A percentile compares a stretch with the other conserved stretches of the same genome.
Evolutionary conservation across 2,797 vertebrate genomes (phyloP).

Genomic region (Fistularia tabacaria): DNA sequence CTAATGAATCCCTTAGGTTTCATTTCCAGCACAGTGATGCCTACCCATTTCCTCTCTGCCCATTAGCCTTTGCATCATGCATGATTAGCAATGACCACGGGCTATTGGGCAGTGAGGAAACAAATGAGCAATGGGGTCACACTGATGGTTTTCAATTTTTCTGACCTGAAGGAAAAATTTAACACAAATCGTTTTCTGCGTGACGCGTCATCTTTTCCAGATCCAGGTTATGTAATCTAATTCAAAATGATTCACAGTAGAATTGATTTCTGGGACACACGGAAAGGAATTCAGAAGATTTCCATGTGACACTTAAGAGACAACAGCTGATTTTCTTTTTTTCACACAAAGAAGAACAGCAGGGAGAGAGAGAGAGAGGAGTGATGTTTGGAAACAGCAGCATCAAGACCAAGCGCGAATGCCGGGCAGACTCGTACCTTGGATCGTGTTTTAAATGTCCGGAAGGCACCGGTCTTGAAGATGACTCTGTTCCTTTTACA

Average conservation of each 20-base stretch:
- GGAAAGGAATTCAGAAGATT: not conserved
- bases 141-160: conserved; percentile 32
- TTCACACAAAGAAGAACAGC: too few species aligned
- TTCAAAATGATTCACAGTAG: conserved; percentile 4
- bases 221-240: conserved; percentile 17
- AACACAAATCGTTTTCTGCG: conserved; percentile 28
- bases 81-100: conserved; percentile 49
- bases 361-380: not conserved
- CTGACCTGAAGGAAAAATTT: conserved; percentile 40
- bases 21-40: conserved; percentile 34
- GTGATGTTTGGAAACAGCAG: not conserved
- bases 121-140: conserved; percentile 24
- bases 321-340: too few species aligned
- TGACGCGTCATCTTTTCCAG: conserved; percentile 16
- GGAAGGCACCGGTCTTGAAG: conserved; percentile 91
- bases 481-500: conserved; percentile 94
- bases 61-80: conserved; percentile 46
- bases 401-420: not conserved
- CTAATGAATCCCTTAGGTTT: conserved; percentile 32
- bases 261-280: conserved; percentile 5
- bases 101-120: conserved; percentile 26
- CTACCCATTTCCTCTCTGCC: conserved; percentile 16
- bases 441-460: conserved; percentile 88
- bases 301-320: not conserved
- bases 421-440: conserved; percentile 74